phyloP scores from a whole-genome alignment of 2,113 vertebrate genomes.

The Tauraco erythrolophus region DNA sequence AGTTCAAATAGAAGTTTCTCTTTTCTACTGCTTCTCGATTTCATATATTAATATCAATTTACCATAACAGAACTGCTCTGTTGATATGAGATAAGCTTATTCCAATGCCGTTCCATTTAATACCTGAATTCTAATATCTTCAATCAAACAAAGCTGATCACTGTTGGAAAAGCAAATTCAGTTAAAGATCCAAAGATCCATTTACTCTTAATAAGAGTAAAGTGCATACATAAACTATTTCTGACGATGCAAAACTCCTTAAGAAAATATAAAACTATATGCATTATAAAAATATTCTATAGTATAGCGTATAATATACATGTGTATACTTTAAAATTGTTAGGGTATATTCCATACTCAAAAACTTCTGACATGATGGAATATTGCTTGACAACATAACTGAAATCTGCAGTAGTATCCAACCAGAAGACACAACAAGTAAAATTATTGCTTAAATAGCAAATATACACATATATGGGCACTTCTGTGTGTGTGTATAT shows the following conservation, averaged over 20 bases:
- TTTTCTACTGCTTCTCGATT: not conserved
- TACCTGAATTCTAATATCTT: not conserved
- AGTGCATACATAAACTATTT: not conserved
- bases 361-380: not conserved
- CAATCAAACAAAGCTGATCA: not conserved
- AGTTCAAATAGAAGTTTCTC: not conserved
- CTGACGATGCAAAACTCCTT: not conserved
- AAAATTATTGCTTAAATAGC: not conserved
- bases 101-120: not conserved
- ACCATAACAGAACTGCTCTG: not conserved
- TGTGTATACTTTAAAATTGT: not conserved
- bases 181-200: not conserved
- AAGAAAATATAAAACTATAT: not conserved
- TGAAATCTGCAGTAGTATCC: not conserved
- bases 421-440: not conserved
- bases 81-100: slow-evolving; percentile 20
- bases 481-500: not conserved
- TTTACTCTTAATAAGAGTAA: not conserved
- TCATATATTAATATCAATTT: slow-evolving; percentile 3
- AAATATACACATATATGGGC: not conserved
- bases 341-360: not conserved
- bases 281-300: not conserved
- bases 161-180: not conserved
- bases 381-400: not conserved
- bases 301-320: not conserved